These are phyloP conservation scores for Andricus quercusramuli DNA, from an alignment of 2,888 invertebrate species.

Conservation along the genomic window DNA sequence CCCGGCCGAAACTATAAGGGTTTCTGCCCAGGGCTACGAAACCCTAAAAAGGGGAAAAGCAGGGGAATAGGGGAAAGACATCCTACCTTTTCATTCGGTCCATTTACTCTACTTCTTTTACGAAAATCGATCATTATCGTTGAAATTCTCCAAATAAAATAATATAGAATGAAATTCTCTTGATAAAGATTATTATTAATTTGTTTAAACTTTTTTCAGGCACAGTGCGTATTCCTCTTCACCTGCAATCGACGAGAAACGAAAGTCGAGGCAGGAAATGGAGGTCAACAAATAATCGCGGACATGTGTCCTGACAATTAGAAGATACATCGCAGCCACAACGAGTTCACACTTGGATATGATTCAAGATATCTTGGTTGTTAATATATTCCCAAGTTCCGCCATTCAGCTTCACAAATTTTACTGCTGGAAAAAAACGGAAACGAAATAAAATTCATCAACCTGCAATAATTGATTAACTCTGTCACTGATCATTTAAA, in stretches of 20 bases:
- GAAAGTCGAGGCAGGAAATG: slow-evolving; percentile 51
- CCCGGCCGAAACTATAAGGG: too few relatives aligned
- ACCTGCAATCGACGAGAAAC: slow-evolving; percentile 69
- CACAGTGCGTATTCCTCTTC: slow-evolving; percentile 76
- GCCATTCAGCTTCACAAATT: background rate
- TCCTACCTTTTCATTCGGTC: background rate
- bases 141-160: background rate
- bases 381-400: slow-evolving; percentile 1
- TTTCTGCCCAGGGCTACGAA: too few relatives aligned
- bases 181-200: background rate
- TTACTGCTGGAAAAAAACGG: background rate
- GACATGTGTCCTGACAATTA: slow-evolving; percentile 71
- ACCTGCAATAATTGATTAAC: slow-evolving; percentile 19
- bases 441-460: background rate
- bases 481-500: background rate
- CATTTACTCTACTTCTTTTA: background rate
- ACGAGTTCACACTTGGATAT: slow-evolving; percentile 73
- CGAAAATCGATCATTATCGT: background rate
- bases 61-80: too few relatives aligned
- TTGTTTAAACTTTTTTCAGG: slow-evolving; percentile 62
- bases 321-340: slow-evolving; percentile 67
- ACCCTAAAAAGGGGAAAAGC: too few relatives aligned
- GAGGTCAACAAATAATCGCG: slow-evolving; percentile 48
- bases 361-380: slow-evolving; percentile 43
- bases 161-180: background rate